Evolutionary conservation across 2,113 vertebrate genomes (phyloP).

Genomic region (Sebastes schlegelii): DNA sequence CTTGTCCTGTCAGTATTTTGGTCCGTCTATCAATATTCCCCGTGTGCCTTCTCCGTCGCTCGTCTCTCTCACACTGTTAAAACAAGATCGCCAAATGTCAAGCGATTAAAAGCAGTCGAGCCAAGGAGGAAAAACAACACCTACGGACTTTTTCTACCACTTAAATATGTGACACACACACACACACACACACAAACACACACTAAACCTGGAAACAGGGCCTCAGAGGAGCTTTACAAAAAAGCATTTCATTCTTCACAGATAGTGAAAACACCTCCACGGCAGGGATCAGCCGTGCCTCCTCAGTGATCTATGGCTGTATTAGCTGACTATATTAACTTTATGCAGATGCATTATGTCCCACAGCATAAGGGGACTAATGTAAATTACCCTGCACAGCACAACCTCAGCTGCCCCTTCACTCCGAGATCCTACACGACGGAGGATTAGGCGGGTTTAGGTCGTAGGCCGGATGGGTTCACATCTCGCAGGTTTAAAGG

Average conservation of each 20-base stretch:
- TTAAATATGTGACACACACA: slow-evolving; percentile 1
- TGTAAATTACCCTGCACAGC: slow-evolving; percentile 31
- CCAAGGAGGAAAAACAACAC: slow-evolving; percentile 24
- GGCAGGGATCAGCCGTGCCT: slow-evolving; percentile 50
- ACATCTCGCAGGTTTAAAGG: slow-evolving; percentile 28
- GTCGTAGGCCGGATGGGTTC: slow-evolving; percentile 8
- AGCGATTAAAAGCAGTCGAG: slow-evolving; percentile 30
- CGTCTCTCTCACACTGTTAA: slow-evolving; percentile 47
- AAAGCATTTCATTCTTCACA: slow-evolving; percentile 36
- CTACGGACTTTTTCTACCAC: neutral
- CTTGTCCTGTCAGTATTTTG: slow-evolving; percentile 59
- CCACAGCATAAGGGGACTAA: slow-evolving; percentile 9
- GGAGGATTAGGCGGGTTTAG: slow-evolving; percentile 21
- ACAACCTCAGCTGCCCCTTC: slow-evolving; percentile 19
- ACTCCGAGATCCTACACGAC: slow-evolving; percentile 12
- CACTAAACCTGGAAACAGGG: slow-evolving; percentile 2
- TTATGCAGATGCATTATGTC: slow-evolving; percentile 54
- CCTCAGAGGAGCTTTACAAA: slow-evolving; percentile 53
- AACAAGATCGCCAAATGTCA: slow-evolving; percentile 74
- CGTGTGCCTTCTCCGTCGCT: slow-evolving; percentile 34
- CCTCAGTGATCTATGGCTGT: slow-evolving; percentile 49
- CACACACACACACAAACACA: slow-evolving; percentile 1
- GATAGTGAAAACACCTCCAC: slow-evolving; percentile 36
- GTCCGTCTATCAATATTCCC: slow-evolving; percentile 72
- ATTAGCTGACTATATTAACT: slow-evolving; percentile 53